Evolutionary conservation across 30 jellyfish, hydroid and myxozoan genomes (phyloP), one percentile per base, ranked within the genome.

Genomic region (Chironex yamaguchii): DNA sequence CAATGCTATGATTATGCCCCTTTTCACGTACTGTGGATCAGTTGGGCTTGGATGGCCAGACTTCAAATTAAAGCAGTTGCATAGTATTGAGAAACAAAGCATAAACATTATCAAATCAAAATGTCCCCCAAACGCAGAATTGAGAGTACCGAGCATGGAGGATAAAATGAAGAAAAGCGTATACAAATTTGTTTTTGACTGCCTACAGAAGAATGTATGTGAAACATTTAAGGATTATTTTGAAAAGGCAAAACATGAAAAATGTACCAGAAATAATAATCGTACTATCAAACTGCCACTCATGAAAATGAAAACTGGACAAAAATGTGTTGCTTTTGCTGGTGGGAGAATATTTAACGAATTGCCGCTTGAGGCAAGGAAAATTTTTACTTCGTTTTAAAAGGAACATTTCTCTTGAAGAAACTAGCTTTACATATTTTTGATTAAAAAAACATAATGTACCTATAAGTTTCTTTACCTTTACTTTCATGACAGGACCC

Each of bases 151-250:
- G 87, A 73, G 30, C 87, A 73, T 73, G 22, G 76, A 32, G 51
- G 52, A 73, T 73, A 31, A 73, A 73, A 73, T 73, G 76, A 73
- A 73, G 74, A 49, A 73, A 28, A 70, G 84, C 21, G 84, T 70
- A 32, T 70, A 48, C 67, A 70, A 34, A 34, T 70, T 70, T 70
- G 32, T 70, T 34, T 70, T 70, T 70, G 68, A 70, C 72, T 70
- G 70, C 84, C 71, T 70, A 70, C 84, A 70, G 84, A 34, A 70
- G 68, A 70, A 70, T 34, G 27, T 73, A 73, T 73, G 87, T 49
- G 74, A 42, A 33, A 72, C 87, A 73, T 73, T 49, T 48, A 71
- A 71, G 28, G 73, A 42, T 28, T 71, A 30, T 71, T 71, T 71
- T 42, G 74, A 71, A 71, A 71, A 3, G 23, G 20, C 36, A 69